phyloP scores from a whole-genome alignment of 1,140 invertebrate genomes.

The Saccostrea cuccullata region DNA sequence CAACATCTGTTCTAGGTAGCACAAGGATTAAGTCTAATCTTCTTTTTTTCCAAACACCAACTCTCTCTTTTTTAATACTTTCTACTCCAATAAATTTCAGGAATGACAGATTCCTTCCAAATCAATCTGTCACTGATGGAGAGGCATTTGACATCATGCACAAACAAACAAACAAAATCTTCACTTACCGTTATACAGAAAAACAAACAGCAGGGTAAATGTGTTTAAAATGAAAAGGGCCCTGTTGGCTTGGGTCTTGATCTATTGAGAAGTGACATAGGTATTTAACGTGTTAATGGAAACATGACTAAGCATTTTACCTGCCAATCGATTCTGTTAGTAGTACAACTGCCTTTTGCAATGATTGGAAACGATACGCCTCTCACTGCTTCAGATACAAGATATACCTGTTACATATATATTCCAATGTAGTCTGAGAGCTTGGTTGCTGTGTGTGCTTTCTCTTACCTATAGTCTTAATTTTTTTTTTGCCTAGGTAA shows the following conservation, averaged over 20 bases:
- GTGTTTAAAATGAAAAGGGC: constrained; percentile 14
- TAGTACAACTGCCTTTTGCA: constrained; percentile 26
- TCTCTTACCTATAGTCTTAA: too few relatives aligned
- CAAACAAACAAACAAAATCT: neutral
- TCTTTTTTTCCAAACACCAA: neutral
- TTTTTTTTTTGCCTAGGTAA: too few relatives aligned
- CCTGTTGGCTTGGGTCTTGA: neutral
- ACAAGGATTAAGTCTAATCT: neutral
- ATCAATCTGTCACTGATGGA: neutral
- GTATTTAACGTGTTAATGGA: constrained; percentile 37
- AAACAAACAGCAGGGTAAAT: neutral
- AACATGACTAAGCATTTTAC: constrained; percentile 33
- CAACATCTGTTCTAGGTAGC: neutral
- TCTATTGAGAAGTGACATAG: constrained; percentile 35
- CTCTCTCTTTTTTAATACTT: neutral
- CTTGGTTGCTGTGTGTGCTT: too few relatives aligned
- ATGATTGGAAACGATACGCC: neutral
- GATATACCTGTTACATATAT: too few relatives aligned
- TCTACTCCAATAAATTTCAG: neutral
- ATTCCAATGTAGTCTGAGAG: too few relatives aligned
- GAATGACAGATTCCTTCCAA: constrained; percentile 6
- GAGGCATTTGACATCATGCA: neutral
- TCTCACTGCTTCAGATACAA: neutral
- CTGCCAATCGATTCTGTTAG: constrained; percentile 16
- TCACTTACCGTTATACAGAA: neutral